Conservation (phyloP, 2,113 vertebrate species). For the Abramis brama region DNA sequence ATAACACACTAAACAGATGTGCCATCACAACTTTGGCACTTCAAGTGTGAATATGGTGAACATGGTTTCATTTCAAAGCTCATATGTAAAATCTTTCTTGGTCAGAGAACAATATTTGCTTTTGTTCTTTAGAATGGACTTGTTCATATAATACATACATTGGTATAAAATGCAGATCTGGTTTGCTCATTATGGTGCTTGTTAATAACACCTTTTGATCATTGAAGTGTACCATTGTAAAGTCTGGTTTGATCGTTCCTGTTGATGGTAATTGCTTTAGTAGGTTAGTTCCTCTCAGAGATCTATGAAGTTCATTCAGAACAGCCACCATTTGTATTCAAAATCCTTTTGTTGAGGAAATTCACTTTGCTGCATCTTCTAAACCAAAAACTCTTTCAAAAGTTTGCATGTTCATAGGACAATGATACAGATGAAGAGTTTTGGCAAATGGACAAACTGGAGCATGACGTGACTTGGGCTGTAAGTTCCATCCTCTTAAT, state of each 20-base stretch:
- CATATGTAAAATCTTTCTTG: constrained; percentile 9
- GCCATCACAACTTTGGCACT: constrained; percentile 26
- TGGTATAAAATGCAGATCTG: background rate
- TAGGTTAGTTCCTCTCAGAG: constrained; percentile 17
- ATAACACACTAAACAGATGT: constrained; percentile 39
- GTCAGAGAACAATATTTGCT: background rate
- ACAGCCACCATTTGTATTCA: constrained; percentile 29
- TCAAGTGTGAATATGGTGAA: constrained; percentile 24
- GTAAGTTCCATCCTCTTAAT: background rate
- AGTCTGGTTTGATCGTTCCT: constrained; percentile 40
- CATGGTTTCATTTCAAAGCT: constrained; percentile 16
- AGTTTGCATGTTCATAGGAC: background rate
- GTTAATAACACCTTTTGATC: constrained; percentile 32
- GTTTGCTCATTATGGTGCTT: constrained; percentile 25
- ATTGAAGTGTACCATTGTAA: constrained; percentile 38
- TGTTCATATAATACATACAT: background rate
- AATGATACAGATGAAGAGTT: background rate
- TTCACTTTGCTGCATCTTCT: background rate
- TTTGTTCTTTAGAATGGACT: background rate
- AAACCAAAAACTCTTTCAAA: background rate
- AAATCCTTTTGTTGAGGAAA: constrained; percentile 24
- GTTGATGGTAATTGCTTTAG: constrained; percentile 26
- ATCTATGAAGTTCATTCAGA: background rate
- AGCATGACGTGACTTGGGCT: background rate
- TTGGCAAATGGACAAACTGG: background rate